Percentiles rank a stretch among this genome's conserved stretches.
These are phyloP conservation scores for Protaetia brevitarsis DNA, from an alignment of 1,140 invertebrate species.

Conservation along the genomic window DNA sequence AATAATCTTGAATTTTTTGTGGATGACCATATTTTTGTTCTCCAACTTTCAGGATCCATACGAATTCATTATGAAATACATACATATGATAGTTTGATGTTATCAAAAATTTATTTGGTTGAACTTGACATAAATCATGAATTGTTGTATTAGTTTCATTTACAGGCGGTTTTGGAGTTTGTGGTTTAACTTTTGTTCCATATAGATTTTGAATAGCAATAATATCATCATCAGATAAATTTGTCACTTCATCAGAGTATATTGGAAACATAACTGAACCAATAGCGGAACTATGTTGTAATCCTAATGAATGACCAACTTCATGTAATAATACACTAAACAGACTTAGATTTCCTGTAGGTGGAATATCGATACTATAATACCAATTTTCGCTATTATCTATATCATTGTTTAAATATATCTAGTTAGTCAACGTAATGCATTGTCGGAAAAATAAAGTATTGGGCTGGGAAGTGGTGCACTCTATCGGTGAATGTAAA, in stretches of 20 bases:
- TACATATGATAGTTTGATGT: slow-evolving; percentile 21
- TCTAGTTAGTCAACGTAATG: slow-evolving; percentile 13
- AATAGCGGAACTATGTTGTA: no score
- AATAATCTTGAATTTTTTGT: slow-evolving; percentile 23
- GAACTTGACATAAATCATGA: background rate
- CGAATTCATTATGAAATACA: slow-evolving; percentile 22
- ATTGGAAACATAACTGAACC: no score
- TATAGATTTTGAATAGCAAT: slow-evolving; percentile 15
- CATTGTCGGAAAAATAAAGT: background rate
- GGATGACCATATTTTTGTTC: slow-evolving; percentile 19
- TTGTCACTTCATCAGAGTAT: no score
- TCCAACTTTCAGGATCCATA: slow-evolving; percentile 11
- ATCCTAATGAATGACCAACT: no score
- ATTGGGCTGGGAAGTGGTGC: no score
- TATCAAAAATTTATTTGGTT: slow-evolving; percentile 27
- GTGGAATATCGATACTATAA: background rate
- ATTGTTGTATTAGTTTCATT: background rate
- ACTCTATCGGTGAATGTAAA: no score
- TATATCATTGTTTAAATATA: slow-evolving; percentile 19
- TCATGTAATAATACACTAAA: no score
- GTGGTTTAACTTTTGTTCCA: slow-evolving; percentile 18
- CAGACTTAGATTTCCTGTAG: no score
- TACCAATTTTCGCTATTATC: slow-evolving; percentile 28
- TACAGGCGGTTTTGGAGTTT: slow-evolving; percentile 18
- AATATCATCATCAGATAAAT: no score